A percentile compares a stretch with the other conserved stretches of the same genome.
Conservation (phyloP, 2,797 vertebrate species). For the Scolopax bukidnonensis region DNA sequence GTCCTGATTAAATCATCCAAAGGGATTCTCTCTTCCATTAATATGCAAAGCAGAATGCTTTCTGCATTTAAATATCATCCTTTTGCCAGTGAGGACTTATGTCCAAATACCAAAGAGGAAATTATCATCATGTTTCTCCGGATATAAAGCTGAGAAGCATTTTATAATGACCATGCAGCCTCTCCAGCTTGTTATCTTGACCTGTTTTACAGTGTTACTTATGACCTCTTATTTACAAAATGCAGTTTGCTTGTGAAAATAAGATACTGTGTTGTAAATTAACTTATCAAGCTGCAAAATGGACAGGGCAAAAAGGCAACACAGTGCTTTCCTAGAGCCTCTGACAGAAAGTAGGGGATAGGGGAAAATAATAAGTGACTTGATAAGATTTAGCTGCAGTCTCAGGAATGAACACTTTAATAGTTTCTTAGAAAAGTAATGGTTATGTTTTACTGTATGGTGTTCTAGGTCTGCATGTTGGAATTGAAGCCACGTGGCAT, state of each 20-base stretch:
- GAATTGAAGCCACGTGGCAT: neutral
- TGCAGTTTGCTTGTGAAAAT: neutral
- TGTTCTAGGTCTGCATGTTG: neutral
- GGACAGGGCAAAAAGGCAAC: neutral
- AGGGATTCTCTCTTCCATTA: neutral
- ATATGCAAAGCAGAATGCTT: neutral
- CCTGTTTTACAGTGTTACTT: neutral
- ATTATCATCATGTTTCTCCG: neutral
- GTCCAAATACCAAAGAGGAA: neutral
- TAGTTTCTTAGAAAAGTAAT: neutral
- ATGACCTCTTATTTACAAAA: neutral
- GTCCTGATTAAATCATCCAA: neutral
- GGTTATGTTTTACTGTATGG: neutral
- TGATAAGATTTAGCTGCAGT: neutral
- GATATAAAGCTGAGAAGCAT: neutral
- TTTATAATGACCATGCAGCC: neutral
- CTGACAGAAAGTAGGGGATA: neutral
- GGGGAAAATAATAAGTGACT: neutral
- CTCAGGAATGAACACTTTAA: neutral
- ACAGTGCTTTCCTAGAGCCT: neutral
- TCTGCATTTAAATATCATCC: neutral
- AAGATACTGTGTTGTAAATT: neutral
- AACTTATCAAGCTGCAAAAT: neutral
- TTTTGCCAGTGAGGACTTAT: neutral
- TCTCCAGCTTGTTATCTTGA: neutral